phyloP scores from a whole-genome alignment of 2,888 invertebrate species.

The Clepsis dumicolana region DNA sequence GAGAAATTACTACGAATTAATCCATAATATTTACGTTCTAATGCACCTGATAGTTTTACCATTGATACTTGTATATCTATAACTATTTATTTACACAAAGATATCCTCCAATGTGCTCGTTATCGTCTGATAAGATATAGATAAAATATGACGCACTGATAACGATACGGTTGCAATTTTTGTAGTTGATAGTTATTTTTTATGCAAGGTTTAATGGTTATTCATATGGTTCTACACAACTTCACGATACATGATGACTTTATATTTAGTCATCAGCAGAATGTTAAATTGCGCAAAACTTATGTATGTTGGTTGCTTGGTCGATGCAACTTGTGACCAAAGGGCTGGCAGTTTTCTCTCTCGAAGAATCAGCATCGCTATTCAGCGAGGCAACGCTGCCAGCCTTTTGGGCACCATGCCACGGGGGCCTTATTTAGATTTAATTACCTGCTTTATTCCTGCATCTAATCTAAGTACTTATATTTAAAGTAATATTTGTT shows the following conservation, averaged over 20 bases:
- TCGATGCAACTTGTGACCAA: too few species aligned
- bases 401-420: too few species aligned
- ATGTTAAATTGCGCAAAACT: too few species aligned
- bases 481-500: too few species aligned
- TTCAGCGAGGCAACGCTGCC: too few species aligned
- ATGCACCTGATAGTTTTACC: neutral
- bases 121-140: constrained; percentile 20
- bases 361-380: too few species aligned
- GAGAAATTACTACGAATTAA: neutral
- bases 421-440: too few species aligned
- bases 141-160: constrained; percentile 17
- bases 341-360: too few species aligned
- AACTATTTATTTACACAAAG: constrained; percentile 24
- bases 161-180: neutral
- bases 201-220: neutral
- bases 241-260: neutral
- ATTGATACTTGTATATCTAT: neutral
- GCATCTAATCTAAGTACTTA: too few species aligned
- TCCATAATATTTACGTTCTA: neutral
- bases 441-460: too few species aligned
- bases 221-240: neutral
- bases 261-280: too few species aligned
- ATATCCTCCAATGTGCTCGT: constrained; percentile 16
- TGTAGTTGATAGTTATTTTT: neutral
- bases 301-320: too few species aligned